phyloP scores from a whole-genome alignment of 2,797 vertebrate species.

The Intellagama lesueurii region DNA sequence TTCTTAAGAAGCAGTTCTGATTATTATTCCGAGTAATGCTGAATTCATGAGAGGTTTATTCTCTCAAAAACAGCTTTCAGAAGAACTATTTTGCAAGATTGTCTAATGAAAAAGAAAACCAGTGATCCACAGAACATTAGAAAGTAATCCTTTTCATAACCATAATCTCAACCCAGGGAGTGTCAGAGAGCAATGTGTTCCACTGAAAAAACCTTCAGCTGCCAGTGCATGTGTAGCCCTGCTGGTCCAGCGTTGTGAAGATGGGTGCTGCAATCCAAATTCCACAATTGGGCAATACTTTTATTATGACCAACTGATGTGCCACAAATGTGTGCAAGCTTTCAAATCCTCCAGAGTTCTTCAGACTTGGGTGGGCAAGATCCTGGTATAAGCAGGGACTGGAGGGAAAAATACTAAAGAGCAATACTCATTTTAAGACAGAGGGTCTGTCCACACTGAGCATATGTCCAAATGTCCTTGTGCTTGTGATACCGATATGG shows the following conservation, averaged over 20 bases:
- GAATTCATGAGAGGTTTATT: background rate
- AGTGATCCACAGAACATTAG: background rate
- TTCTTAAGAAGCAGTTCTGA: background rate
- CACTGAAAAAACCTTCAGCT: background rate
- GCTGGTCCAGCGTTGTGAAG: background rate
- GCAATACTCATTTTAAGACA: too few species aligned
- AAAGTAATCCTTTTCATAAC: background rate
- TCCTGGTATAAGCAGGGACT: too few species aligned
- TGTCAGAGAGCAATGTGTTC: background rate
- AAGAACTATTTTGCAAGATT: constrained; percentile 9
- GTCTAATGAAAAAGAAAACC: background rate
- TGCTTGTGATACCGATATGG: too few species aligned
- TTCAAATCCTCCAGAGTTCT: too few species aligned
- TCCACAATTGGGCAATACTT: background rate
- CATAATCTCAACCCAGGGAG: background rate
- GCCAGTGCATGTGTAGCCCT: background rate
- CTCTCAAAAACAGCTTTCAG: background rate
- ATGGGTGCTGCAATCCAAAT: background rate
- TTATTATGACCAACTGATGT: background rate
- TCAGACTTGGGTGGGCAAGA: too few species aligned
- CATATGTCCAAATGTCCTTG: too few species aligned
- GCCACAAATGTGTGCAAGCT: too few species aligned
- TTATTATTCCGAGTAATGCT: background rate
- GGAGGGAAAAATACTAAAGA: too few species aligned
- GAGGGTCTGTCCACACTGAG: too few species aligned